Evolutionary conservation across 2,888 invertebrate species (phyloP), one percentile per base, ranked within the genome.

Genomic region (Eupithecia inturbata): DNA sequence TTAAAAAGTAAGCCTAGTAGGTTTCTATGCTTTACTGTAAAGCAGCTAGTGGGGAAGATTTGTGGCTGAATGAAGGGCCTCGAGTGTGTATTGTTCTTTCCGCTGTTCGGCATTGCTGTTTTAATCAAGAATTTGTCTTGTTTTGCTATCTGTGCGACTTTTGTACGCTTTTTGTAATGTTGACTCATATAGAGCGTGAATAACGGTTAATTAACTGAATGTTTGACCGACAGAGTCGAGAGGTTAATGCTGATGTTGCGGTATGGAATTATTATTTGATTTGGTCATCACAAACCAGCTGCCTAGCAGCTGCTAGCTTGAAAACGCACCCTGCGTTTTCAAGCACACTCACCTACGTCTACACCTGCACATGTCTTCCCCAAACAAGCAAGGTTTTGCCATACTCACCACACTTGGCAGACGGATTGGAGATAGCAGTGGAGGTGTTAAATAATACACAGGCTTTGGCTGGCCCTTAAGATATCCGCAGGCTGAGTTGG

Each of bases 41-140:
- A 19, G 22, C 68, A 39, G 83, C 87, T 85, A 85, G 87, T 87
- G 85, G 92, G 92, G 91, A 92, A 92, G 90, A 92, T 91, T 92
- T 91, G 91, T 92, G 91, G 91, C 90, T 89, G 89, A 89, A 88
- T 86, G 90, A 91, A 91, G 92, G 90, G 92, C 88, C 84, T 84
- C 82, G 89, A 91, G 91, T 91, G 87, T 87, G 86, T 86, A 90
- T 93, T 93, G 92, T 93, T 92, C 89, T 87, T 87, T 88, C 85
- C 83, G 81, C 86, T 86, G 91, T 92, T 92, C 91, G 90, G 90
- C 89, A 90, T 92, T 92, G 88, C 84, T 89, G 91, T 89, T 89
- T 85, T 91, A 91, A 92, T 93, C 91, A 90, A 90, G 91, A 92
- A 91, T 87, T 87, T 86, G 80, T 81, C 81, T 77, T 83, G 83